Base-by-base conservation (phyloP, 2,888 invertebrate species). In the Drosophila melanocephala region DNA sequence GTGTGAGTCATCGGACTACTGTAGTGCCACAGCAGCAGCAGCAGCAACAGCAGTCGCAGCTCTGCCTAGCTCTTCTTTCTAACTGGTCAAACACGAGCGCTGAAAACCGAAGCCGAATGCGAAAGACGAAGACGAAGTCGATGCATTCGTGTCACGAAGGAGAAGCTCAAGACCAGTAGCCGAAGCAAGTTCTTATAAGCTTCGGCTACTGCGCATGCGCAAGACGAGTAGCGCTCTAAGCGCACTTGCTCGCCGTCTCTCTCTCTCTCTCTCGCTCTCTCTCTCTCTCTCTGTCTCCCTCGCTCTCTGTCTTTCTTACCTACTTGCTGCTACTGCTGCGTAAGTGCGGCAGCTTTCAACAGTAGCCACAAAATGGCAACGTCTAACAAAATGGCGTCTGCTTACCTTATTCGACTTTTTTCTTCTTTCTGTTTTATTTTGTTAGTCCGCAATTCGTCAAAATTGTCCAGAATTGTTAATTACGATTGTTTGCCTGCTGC, bases 161-260 rank as follows among this genome's bases (percentile, higher is more conserved):
- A 92, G 92, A 91, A 82, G 93, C 93, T 92, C 91, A 93, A 93
- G 91, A 91, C 93, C 93, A 86, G 93, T 92, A 93, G 93, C 93
- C 91, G 92, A 92, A 91, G 92, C 77, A 79, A 81, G 84, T 88
- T 86, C 84, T 84, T 71, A 76, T 78, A 77, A 80, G 74, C 85
- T 84, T 84, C 81, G 81, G 80, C 79, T 81, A 83, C 90, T 89
- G 87, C 90, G 89, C 77, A 78, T 88, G 90, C 90, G 90, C 86
- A 87, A 88, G 83, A 81, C 87, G 72, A 84, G 92, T 92, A 89
- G 89, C 90, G 50, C 73, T 39, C 66, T 51, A 76, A 68, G 64
- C 57, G 65, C 60, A 68, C 71, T 53, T 64, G 66, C 30, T 67
- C 39, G 32, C 64, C 22, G 14, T 26, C 28, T 33, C 77, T 52